Conservation (phyloP, 2,888 invertebrate species). For the Hyles lineata region DNA sequence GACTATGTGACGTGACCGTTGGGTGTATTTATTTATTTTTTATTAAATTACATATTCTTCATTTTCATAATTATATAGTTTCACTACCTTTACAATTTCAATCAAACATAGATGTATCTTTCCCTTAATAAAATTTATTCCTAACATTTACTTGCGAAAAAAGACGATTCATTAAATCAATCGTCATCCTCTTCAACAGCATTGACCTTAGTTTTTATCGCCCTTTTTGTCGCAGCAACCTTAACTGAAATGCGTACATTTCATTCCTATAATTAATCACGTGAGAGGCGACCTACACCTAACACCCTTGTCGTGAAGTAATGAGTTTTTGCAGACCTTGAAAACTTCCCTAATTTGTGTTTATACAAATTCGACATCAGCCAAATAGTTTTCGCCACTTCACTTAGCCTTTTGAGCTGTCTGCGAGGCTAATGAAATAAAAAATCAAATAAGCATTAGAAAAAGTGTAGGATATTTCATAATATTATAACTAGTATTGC, state of each 20-base stretch:
- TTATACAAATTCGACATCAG: constrained; percentile 11
- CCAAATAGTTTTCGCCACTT: constrained; percentile 12
- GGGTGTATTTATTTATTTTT: too few relatives aligned
- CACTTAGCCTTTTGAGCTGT: background rate
- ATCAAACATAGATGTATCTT: too few relatives aligned
- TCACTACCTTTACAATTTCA: too few relatives aligned
- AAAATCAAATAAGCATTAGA: background rate
- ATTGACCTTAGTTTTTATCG: background rate
- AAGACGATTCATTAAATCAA: too few relatives aligned
- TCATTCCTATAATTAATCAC: constrained; percentile 20
- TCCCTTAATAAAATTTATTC: too few relatives aligned
- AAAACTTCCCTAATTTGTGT: constrained; percentile 13
- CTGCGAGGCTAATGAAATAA: background rate
- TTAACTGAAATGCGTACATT: background rate
- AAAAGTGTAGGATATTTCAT: background rate
- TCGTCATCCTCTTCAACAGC: too few relatives aligned
- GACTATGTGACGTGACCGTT: too few relatives aligned
- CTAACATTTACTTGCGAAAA: too few relatives aligned
- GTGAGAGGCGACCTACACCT: background rate
- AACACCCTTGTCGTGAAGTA: background rate
- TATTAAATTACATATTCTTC: too few relatives aligned
- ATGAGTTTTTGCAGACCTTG: constrained; percentile 24
- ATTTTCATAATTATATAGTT: too few relatives aligned
- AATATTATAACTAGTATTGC: background rate
- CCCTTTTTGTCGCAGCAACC: background rate